phyloP scores from a whole-genome alignment of 2,113 vertebrate genomes.

The Phalacrocorax brasilianus region DNA sequence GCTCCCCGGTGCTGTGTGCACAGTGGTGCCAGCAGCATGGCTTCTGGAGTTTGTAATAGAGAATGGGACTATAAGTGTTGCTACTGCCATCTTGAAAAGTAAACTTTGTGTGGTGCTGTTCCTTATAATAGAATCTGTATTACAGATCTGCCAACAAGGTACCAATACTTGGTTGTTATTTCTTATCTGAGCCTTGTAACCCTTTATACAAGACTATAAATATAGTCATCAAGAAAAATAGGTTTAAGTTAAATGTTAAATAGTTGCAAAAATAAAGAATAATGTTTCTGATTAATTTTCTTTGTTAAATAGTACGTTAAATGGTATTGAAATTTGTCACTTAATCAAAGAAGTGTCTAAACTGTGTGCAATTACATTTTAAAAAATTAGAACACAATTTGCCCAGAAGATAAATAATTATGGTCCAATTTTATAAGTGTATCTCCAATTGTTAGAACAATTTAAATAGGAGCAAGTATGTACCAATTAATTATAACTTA shows the following conservation, averaged over 20 bases:
- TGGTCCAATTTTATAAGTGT: conserved; percentile 59
- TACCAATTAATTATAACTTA: conserved; percentile 71
- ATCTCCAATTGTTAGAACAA: conserved; percentile 64
- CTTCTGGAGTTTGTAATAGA: not conserved
- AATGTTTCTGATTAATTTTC: conserved; percentile 43
- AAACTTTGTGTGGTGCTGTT: not conserved
- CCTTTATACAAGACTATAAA: not conserved
- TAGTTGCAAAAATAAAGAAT: conserved; percentile 32
- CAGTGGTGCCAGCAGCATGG: not conserved
- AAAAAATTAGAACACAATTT: conserved; percentile 69
- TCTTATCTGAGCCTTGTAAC: not conserved
- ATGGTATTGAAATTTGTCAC: conserved; percentile 46
- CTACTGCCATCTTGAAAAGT: not conserved
- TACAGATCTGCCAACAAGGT: not conserved
- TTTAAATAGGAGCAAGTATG: conserved; percentile 64
- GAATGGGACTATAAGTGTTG: not conserved
- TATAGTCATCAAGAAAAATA: conserved; percentile 17
- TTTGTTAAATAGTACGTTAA: conserved; percentile 46
- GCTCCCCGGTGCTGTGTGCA: not conserved
- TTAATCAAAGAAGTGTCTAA: conserved; percentile 65
- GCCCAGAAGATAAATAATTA: conserved; percentile 72
- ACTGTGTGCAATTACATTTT: conserved; percentile 51
- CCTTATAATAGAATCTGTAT: not conserved
- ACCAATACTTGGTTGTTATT: not conserved
- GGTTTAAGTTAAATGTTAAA: conserved; percentile 1